Conservation (phyloP, 92 coral and sea anemone species). For the Zoanthus solanderi region DNA sequence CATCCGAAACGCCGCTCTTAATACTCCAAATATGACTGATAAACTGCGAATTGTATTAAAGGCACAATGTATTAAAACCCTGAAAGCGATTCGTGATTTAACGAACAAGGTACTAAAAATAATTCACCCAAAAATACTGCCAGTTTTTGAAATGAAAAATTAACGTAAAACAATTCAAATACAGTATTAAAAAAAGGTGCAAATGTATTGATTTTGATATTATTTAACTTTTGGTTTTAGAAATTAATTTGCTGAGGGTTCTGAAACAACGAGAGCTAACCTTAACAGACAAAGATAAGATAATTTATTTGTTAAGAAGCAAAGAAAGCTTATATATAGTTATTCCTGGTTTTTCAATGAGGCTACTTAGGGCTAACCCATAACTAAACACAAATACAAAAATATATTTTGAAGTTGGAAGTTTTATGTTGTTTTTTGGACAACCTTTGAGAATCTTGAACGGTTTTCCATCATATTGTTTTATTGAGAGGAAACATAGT, state of each 20-base stretch:
- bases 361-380: neutral
- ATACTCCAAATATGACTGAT: neutral
- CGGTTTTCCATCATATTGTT: neutral
- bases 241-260: neutral
- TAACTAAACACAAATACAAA: neutral
- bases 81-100: neutral
- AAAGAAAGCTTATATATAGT: neutral
- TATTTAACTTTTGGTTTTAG: neutral
- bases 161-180: neutral
- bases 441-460: neutral
- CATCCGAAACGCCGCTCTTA: neutral
- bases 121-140: neutral
- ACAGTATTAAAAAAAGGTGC: neutral
- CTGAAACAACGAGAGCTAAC: neutral
- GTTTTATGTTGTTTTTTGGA: neutral
- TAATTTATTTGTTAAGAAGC: neutral
- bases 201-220: neutral
- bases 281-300: conserved; percentile 9
- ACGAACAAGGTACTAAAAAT: neutral
- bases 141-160: neutral
- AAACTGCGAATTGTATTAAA: neutral
- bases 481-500: neutral
- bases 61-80: conserved; percentile 6
- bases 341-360: neutral
- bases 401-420: neutral